Conservation (phyloP, 2,888 invertebrate genomes). For the Pachydiplax longipennis region DNA sequence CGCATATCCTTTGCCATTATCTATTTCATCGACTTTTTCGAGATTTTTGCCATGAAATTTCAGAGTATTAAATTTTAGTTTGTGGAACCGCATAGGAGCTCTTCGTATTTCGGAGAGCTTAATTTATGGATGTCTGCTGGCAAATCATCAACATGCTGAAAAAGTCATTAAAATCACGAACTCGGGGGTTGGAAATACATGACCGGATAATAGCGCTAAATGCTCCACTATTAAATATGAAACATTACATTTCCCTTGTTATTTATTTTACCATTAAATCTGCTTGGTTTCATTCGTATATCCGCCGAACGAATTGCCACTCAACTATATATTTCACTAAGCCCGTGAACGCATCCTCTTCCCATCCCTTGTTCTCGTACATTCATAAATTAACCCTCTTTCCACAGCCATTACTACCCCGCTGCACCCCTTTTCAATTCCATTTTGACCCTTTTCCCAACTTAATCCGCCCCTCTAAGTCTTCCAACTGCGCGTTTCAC, state of each 20-base stretch:
- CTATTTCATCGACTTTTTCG: too few species aligned
- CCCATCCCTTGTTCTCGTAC: background rate
- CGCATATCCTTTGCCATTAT: too few species aligned
- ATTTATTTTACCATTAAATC: background rate
- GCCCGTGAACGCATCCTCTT: background rate
- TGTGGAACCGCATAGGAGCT: too few species aligned
- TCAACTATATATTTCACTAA: slow-evolving; percentile 1
- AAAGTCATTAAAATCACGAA: background rate
- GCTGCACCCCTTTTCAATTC: background rate
- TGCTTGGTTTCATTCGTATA: background rate
- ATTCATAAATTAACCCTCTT: background rate
- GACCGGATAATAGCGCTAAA: background rate
- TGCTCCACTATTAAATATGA: background rate
- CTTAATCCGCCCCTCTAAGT: background rate
- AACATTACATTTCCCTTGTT: background rate
- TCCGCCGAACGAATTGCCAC: background rate
- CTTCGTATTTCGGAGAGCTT: too few species aligned
- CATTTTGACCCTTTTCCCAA: background rate
- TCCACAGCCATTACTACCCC: background rate
- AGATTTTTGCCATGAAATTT: too few species aligned
- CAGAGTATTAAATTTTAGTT: too few species aligned
- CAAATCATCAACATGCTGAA: too few species aligned
- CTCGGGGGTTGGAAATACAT: background rate
- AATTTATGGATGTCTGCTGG: too few species aligned
- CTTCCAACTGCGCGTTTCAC: background rate